Evolutionary conservation across 1,140 invertebrate species (phyloP).

Genomic region (Micrasema minimum): DNA sequence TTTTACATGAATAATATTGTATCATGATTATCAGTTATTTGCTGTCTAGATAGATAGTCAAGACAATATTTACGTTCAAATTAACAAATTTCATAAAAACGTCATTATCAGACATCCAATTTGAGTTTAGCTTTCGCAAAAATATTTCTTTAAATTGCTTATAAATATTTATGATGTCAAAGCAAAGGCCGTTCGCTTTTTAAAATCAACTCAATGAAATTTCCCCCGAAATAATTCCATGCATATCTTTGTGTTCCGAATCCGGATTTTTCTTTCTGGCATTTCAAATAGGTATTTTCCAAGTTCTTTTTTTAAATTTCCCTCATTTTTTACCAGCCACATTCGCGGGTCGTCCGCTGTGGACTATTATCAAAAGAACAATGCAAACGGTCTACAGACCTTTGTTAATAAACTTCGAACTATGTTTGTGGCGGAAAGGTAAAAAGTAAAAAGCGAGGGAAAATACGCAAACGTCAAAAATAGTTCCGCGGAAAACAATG

Average conservation of each 20-base stretch:
- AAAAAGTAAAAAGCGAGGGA: constrained; percentile 9
- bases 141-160: neutral
- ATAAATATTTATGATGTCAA: no score
- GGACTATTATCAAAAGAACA: constrained; percentile 9
- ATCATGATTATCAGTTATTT: no score
- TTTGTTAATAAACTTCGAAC: constrained; percentile 22
- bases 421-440: constrained; percentile 14
- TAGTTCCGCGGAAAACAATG: constrained; percentile 18
- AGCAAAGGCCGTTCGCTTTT: neutral
- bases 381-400: neutral
- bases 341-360: neutral
- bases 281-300: constrained; percentile 12
- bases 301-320: constrained; percentile 3
- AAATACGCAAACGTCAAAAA: constrained; percentile 35
- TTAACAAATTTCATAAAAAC: no score
- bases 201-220: neutral
- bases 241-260: constrained; percentile 2
- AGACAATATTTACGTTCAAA: no score
- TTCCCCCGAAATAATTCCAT: neutral
- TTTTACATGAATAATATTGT: no score
- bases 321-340: neutral
- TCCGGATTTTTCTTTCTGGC: no score
- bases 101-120: no score
- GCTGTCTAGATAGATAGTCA: no score
- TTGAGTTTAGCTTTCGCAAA: no score